Conservation (phyloP, 2,113 vertebrate genomes). For the Forbesichthys papilliferus region DNA sequence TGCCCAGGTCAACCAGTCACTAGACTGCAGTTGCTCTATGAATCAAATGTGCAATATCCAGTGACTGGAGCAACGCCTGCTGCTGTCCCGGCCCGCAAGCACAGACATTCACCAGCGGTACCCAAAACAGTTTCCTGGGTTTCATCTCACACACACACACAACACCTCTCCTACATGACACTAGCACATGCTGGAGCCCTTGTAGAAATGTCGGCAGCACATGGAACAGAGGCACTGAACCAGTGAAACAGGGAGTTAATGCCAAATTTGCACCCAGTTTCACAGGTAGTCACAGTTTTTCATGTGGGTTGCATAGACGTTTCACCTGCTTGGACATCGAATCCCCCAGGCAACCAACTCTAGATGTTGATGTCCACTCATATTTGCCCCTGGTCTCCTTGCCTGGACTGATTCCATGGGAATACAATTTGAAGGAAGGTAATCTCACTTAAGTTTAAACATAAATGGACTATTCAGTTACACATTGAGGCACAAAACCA, state of each 20-base stretch:
- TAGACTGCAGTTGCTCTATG: constrained; percentile 37
- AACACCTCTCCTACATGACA: constrained; percentile 39
- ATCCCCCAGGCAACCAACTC: constrained; percentile 43
- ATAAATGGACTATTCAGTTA: constrained; percentile 43
- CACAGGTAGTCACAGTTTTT: constrained; percentile 3
- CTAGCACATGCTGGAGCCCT: constrained; percentile 53
- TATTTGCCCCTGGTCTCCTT: constrained; percentile 1
- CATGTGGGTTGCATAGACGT: constrained; percentile 49
- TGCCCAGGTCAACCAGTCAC: constrained; percentile 43
- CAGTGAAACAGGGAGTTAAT: constrained; percentile 19
- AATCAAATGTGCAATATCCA: constrained; percentile 39
- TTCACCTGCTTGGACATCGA: constrained; percentile 28
- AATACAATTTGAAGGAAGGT: constrained; percentile 17
- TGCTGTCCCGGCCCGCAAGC: constrained; percentile 63
- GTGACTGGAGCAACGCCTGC: constrained; percentile 44
- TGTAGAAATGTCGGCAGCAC: constrained; percentile 53
- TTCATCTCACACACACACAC: constrained; percentile 32
- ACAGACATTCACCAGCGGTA: constrained; percentile 60
- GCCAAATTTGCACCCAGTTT: constrained; percentile 34
- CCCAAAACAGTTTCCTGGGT: constrained; percentile 38
- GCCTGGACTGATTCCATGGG: constrained; percentile 5
- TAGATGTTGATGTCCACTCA: constrained; percentile 1
- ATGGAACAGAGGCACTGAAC: constrained; percentile 27
- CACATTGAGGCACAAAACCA: not conserved
- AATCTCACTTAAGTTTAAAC: constrained; percentile 31